phyloP scores from a whole-genome alignment of 2,113 vertebrate species.

The Pseudopipra pipra region DNA sequence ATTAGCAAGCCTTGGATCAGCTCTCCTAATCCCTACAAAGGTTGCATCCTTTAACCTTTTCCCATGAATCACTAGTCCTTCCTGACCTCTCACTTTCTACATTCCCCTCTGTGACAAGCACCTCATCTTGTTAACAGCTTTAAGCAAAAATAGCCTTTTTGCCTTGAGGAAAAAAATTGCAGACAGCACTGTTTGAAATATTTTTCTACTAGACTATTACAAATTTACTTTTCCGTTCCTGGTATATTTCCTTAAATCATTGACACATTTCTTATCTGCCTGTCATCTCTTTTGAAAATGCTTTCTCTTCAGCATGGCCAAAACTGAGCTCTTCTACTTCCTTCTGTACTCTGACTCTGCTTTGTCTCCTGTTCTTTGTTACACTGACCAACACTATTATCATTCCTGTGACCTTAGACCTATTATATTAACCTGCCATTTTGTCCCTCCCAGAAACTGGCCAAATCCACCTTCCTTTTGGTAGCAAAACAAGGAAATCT shows the following conservation, averaged over 20 bases:
- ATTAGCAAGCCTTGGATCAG: slow-evolving; percentile 9
- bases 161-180: background rate
- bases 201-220: background rate
- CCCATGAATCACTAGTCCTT: background rate
- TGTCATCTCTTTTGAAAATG: background rate
- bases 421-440: background rate
- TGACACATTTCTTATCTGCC: background rate
- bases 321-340: background rate
- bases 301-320: background rate
- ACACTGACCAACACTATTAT: background rate
- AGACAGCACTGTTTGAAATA: background rate
- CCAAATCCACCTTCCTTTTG: background rate
- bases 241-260: background rate
- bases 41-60: background rate
- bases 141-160: background rate
- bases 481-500: background rate
- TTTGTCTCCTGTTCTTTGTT: background rate
- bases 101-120: background rate
- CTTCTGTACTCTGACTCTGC: background rate
- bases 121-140: background rate
- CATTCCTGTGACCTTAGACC: background rate
- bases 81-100: slow-evolving; percentile 2
- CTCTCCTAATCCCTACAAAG: slow-evolving; percentile 15
- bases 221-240: background rate
- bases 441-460: background rate